Conservation (phyloP, 2,113 vertebrate species). For the Kryptolebias marmoratus region DNA sequence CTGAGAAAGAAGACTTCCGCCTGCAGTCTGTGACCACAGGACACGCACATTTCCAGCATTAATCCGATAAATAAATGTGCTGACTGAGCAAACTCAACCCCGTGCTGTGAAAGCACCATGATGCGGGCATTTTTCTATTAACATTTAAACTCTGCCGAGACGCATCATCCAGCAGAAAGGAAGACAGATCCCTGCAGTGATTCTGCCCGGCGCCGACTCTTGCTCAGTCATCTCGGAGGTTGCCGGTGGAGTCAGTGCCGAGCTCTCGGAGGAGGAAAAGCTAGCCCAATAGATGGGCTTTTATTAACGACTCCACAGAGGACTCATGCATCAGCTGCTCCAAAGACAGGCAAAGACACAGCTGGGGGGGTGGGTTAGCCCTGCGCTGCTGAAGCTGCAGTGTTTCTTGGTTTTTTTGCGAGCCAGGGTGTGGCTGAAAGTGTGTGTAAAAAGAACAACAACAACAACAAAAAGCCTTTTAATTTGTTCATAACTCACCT, state of each 20-base stretch:
- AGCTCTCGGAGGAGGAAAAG: constrained; percentile 65
- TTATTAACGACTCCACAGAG: constrained; percentile 75
- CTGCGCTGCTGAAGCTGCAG: constrained; percentile 55
- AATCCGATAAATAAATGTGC: neutral
- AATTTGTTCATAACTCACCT: constrained; percentile 69
- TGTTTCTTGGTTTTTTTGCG: constrained; percentile 27
- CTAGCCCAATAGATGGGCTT: constrained; percentile 67
- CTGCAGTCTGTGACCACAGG: too few relatives aligned
- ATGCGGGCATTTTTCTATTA: neutral
- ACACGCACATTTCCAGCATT: too few relatives aligned
- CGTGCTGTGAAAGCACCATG: neutral
- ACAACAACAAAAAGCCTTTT: constrained; percentile 25
- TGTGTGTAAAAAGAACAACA: constrained; percentile 7
- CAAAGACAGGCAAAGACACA: constrained; percentile 59
- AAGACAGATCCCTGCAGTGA: constrained; percentile 64
- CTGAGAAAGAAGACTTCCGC: too few relatives aligned
- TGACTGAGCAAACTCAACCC: constrained; percentile 4
- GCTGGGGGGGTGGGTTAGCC: constrained; percentile 1
- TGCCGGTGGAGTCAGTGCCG: constrained; percentile 66
- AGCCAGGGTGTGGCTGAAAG: constrained; percentile 49
- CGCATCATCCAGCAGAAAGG: constrained; percentile 45
- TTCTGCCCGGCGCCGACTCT: constrained; percentile 61
- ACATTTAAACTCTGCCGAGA: constrained; percentile 30
- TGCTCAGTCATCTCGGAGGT: constrained; percentile 60
- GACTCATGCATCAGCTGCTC: constrained; percentile 69